phyloP scores from a whole-genome alignment of 1,140 invertebrate genomes.

The Reticulitermes speratus region DNA sequence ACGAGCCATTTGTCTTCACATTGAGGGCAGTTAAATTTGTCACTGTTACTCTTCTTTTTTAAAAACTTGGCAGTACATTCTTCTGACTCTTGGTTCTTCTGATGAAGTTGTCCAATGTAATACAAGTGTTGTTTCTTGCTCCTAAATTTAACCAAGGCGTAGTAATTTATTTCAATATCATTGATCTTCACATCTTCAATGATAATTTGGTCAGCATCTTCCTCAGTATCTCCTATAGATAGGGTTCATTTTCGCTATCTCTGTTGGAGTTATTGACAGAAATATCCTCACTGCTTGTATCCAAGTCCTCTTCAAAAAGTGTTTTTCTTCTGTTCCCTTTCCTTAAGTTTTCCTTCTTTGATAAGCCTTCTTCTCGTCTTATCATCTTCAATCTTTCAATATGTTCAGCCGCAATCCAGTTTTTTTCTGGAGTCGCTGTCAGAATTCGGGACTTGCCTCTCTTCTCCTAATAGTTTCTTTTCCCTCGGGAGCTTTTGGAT shows the following conservation, averaged over 20 bases:
- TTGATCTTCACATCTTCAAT: not conserved
- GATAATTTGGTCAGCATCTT: not conserved
- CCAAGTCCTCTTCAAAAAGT: not conserved
- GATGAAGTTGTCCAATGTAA: not conserved
- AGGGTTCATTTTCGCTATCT: not conserved
- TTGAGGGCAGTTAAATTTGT: too few species aligned
- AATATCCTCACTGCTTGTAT: not conserved
- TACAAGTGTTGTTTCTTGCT: not conserved
- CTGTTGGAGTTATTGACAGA: not conserved
- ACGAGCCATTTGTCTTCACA: too few species aligned
- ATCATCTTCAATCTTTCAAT: not conserved
- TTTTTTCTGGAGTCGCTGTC: conserved; percentile 25
- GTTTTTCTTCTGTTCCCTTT: not conserved
- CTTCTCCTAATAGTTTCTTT: not conserved
- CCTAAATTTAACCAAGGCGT: conserved; percentile 6
- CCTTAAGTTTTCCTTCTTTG: not conserved
- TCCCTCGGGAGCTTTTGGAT: not conserved
- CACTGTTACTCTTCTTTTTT: too few species aligned
- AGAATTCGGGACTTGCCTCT: not conserved
- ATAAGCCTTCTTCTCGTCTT: not conserved
- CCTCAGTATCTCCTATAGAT: not conserved
- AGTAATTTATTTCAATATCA: conserved; percentile 16
- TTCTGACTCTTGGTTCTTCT: too few species aligned
- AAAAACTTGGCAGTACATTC: too few species aligned
- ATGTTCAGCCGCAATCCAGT: not conserved